Base-by-base conservation (phyloP, 1,140 invertebrate genomes). In the Cydia strobilella region DNA sequence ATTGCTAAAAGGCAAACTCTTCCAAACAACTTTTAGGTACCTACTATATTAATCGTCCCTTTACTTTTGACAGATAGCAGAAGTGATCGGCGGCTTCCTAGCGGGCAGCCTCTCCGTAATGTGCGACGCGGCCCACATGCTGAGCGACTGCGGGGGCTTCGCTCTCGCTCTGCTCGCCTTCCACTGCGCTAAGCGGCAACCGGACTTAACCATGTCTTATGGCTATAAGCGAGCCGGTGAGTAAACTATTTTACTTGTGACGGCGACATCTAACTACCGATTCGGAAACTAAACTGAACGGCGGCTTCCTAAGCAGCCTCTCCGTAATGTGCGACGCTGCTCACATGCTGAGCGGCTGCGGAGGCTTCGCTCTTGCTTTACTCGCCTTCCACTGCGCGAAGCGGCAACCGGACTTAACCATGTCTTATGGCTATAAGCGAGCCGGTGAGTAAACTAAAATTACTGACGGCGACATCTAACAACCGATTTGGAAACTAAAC, bases 241-340 rank as follows among this genome's bases (percentile, higher is more conserved):
- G n/a, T n/a, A n/a, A n/a, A n/a, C n/a, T n/a, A n/a, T n/a, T n/a
- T n/a, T n/a, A n/a, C n/a, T n/a, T n/a, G n/a, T n/a, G 25, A 25
- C 25, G 3, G 25, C 25, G 1, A 25, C 25, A 25, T 25, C 25
- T 25, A 25, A 25, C 25, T 1, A 25, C 1, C 3, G 25, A 25
- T 1, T 25, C 3, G 25, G 25, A 3, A 25, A 25, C 25, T 25
- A 25, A 25, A n/a, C n/a, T n/a, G n/a, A n/a, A n/a, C n/a, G n/a
- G n/a, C n/a, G 97, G 97, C 1, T 95, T 96, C 86, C 86, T 97
- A 39, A 95, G 96, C 83, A 97, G 96, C 91, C 92, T 97, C 75
- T 96, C 97, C 10, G 95, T 97, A 80, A 96, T 97, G 94, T 95
- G 96, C 20, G 97, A 98, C 92, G 96, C 96, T 31, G 97, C 97